Base-by-base conservation (phyloP, 1,140 invertebrate genomes). In the Aphis gossypii region DNA sequence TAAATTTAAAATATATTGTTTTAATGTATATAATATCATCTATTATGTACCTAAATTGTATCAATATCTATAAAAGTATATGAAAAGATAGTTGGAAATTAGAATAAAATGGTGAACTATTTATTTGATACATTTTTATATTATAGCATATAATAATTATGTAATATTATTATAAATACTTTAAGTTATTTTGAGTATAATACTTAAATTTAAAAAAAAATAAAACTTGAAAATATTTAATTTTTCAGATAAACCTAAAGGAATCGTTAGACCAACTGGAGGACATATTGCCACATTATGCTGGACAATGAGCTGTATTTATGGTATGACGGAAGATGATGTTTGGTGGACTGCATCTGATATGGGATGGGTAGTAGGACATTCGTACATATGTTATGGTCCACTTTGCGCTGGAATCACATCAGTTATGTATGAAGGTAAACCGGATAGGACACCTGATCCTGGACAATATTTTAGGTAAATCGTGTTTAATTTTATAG, bases 311-410 rank as follows among this genome's bases (percentile, higher is more conserved):
- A 96, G 96, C 56, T 96, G 96, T 0, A 96, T 99, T 93, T 99
- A 99, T 94, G 98, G 97, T 23, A 96, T 99, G 94, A 96, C 97
- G 46, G 96, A 97, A 18, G 97, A 97, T 41, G 97, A 98, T 83
- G 97, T 98, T 9, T 99, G 98, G 98, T 99, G 98, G 98, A 97
- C 97, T 48, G 98, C 98, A 0, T 98, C 98, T 0, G 98, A 99
- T 95, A 96, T 98, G 94, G 98, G 98, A 3, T 99, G 98, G 98
- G 98, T 99, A 0, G 98, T 99, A 6, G 98, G 98, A 6, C 98
- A 98, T 95, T 98, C 98, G 0, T 99, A 99, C 95, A 99, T 99
- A 93, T 98, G 98, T 95, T 99, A 99, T 94, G 98, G 97, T 6
- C 98, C 98, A 0, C 95, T 99, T 0, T 95, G 98, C 0, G 97